phyloP scores from a whole-genome alignment of 2,888 invertebrate species.

The Abscondita cerata region DNA sequence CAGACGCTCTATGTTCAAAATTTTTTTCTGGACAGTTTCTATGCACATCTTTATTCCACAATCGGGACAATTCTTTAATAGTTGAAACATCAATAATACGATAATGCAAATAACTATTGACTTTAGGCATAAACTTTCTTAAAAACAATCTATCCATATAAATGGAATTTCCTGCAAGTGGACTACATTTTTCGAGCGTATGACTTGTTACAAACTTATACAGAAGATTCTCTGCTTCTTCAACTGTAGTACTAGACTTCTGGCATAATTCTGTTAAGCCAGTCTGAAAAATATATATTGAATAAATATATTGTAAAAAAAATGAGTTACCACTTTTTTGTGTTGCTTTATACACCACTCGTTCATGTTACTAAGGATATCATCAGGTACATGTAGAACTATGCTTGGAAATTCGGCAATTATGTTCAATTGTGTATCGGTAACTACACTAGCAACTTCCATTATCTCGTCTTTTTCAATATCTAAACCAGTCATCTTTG shows the following conservation, averaged over 20 bases:
- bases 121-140: constrained; percentile 78
- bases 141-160: constrained; percentile 88
- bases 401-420: constrained; percentile 78
- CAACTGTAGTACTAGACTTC: constrained; percentile 69
- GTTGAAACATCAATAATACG: constrained; percentile 92
- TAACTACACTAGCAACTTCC: constrained; percentile 90
- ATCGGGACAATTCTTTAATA: constrained; percentile 80
- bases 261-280: constrained; percentile 79
- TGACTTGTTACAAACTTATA: constrained; percentile 74
- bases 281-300: constrained; percentile 63
- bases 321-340: constrained; percentile 65
- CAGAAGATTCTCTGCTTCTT: constrained; percentile 74
- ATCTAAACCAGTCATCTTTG: constrained; percentile 90
- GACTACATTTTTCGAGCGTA: constrained; percentile 66
- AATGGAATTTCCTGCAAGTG: constrained; percentile 87
- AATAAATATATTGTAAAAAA: background rate
- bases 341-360: constrained; percentile 87
- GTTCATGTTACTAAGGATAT: constrained; percentile 77
- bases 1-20: constrained; percentile 75
- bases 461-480: constrained; percentile 78
- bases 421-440: constrained; percentile 79
- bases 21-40: constrained; percentile 67
- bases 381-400: constrained; percentile 78
- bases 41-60: constrained; percentile 76
- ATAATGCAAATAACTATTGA: constrained; percentile 85